Base-by-base conservation (phyloP, 2,797 vertebrate species). In the Tadarida brasiliensis region DNA sequence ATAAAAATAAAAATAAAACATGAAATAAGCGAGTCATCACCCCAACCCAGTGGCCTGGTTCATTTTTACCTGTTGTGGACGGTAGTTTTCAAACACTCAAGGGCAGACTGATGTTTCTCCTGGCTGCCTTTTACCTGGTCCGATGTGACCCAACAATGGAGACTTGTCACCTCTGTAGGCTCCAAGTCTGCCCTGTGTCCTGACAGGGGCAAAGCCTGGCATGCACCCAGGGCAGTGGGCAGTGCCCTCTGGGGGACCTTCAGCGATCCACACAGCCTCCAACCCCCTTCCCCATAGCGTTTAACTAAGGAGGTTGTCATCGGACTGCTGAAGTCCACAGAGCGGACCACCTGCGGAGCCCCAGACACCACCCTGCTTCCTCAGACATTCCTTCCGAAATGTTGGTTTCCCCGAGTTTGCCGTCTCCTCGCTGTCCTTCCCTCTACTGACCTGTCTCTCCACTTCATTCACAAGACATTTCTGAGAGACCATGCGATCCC, bases 81-180 rank as follows among this genome's bases (percentile, higher is more conserved):
- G 68, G 24, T 17, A 15, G 90, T 33, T 83, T 77, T 74, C 56
- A 95, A 77, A 56, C 47, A 61, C 59, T 35, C 20, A 2, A 30
- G 39, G 22, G 16, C 16, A 51, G 35, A 19, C 26, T 22, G 44
- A 49, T 8, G 1, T 24, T 61, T 68, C 16, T 44, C 33, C 4
- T 54, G 73, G 51, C 1, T 19, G 7, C 51, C 24, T 9, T 63
- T 59, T 33, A 28, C 9, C 49, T 12, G 26, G 0, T 80, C n/a
- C 61, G 15, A 26, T 57, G 2, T 56, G 9, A 49, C 26, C 22
- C 6, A 26, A 4, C 0, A 3, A 1, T 9, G 20, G 57, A 57
- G 49, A 0, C 39, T 12, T 22, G n/a, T 67, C 30, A 22, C 1
- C 5, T 86, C 15, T 0, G 7, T 19, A 26, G 2, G 1, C 17